Base-by-base conservation (phyloP, 2,113 vertebrate species). In the Ornithorhynchus anatinus region DNA sequence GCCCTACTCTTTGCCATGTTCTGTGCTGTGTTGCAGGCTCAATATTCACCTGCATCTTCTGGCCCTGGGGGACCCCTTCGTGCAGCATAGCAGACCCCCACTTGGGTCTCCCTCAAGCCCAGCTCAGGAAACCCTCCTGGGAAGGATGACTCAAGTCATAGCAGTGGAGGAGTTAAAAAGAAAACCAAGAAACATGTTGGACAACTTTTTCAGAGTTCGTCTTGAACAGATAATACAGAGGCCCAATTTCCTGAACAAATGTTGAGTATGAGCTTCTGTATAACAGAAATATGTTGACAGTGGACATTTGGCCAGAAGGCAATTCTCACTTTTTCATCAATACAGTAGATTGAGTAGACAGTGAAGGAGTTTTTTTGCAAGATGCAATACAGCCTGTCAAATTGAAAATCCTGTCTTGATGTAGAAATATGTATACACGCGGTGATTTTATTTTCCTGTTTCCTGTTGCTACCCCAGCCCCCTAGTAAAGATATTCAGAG, bases 371-470 rank as follows among this genome's bases (percentile, higher is more conserved):
- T 66, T 44, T 44, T 13, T 7, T 27, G 10, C 33, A 51, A 58
- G 20, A 52, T 52, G 27, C 7, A 43, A 10, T 23, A n/a, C 27
- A 7, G 5, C 35, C 39, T 72, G 20, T 68, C 17, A 59, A 61
- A 42, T 10, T 7, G 40, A 60, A 40, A 58, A 22, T 40, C n/a
- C 31, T 10, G 19, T 36, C 45, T 59, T 29, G 10, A 20, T 74
- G 6, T 1, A 53, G 53, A 42, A 61, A 77, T 45, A 29, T 8
- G 4, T 33, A 14, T 20, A 29, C 2, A 1, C 22, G 58, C 20
- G 32, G 11, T 52, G 20, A 61, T 75, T 58, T 58, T 58, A 36
- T 44, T 35, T 42, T 51, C 65, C 37, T 59, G 25, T 59, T 59
- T 59, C 27, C 56, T 42, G 19, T 29, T 20, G 38, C 20, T 29